Evolutionary conservation across 2,888 invertebrate species (phyloP).

Genomic region (Lathronympha strigana): DNA sequence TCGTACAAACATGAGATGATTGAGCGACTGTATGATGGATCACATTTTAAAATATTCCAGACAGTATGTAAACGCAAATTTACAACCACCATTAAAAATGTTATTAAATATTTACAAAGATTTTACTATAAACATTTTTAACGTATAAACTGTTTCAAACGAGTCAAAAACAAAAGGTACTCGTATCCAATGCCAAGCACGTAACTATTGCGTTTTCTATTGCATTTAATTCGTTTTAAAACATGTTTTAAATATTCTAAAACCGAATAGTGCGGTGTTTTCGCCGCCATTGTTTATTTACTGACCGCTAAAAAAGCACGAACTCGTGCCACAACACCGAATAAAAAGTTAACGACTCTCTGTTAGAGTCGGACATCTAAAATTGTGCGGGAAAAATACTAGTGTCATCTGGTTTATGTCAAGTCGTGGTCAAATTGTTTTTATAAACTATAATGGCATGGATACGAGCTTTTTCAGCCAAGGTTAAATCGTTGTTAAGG

Average conservation of each 20-base stretch:
- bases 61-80: neutral
- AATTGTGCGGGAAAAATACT: constrained; percentile 15
- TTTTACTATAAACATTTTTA: too few relatives aligned
- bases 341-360: constrained; percentile 37
- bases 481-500: too few relatives aligned
- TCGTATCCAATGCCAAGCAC: too few relatives aligned
- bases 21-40: constrained; percentile 29
- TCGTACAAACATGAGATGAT: constrained; percentile 23
- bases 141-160: neutral
- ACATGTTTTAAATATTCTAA: constrained; percentile 16
- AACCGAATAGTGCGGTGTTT: constrained; percentile 21
- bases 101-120: too few relatives aligned
- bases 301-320: constrained; percentile 27
- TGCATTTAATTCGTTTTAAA: too few relatives aligned
- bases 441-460: neutral
- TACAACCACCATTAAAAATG: neutral
- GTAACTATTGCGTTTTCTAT: constrained; percentile 1
- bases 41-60: constrained; percentile 31
- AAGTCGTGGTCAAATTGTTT: neutral
- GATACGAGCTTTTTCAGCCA: too few relatives aligned
- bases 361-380: constrained; percentile 6
- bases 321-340: constrained; percentile 26
- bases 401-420: constrained; percentile 7
- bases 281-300: constrained; percentile 30
- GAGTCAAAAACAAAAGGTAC: neutral